Conservation (phyloP, 2,113 vertebrate species). For the Onychostruthus taczanowskii region DNA sequence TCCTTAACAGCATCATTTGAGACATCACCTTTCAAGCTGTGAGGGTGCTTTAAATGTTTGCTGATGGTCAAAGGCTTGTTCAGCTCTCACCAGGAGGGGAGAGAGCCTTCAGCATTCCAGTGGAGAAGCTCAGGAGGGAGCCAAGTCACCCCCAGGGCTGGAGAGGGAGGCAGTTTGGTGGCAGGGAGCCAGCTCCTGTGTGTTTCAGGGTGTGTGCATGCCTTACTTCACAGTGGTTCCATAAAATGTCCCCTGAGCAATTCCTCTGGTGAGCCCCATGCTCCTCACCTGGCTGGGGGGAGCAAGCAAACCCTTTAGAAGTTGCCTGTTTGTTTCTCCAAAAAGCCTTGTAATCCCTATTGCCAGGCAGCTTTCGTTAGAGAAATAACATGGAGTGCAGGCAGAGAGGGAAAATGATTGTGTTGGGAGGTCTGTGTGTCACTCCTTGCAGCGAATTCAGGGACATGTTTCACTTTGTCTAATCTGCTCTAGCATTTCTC, state of each 20-base stretch:
- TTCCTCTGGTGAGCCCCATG: neutral
- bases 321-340: neutral
- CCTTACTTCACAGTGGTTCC: neutral
- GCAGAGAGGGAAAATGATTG: neutral
- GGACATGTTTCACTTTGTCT: neutral
- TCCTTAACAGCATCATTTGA: slow-evolving; percentile 5
- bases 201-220: neutral
- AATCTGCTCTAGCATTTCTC: neutral
- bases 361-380: slow-evolving; percentile 13
- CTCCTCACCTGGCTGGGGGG: neutral
- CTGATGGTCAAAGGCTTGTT: neutral
- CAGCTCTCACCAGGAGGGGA: neutral
- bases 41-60: neutral
- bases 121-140: neutral
- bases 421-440: neutral
- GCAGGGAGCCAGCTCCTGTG: neutral
- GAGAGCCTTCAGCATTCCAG: neutral
- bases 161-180: neutral
- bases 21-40: neutral
- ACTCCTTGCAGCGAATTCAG: neutral
- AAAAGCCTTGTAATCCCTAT: slow-evolving; percentile 23
- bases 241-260: neutral
- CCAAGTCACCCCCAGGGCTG: neutral
- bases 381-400: neutral
- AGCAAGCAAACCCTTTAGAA: neutral